phyloP scores from a whole-genome alignment of 37 sponge, comb jelly and placozoan genomes.

The Petrosia ficiformis region DNA sequence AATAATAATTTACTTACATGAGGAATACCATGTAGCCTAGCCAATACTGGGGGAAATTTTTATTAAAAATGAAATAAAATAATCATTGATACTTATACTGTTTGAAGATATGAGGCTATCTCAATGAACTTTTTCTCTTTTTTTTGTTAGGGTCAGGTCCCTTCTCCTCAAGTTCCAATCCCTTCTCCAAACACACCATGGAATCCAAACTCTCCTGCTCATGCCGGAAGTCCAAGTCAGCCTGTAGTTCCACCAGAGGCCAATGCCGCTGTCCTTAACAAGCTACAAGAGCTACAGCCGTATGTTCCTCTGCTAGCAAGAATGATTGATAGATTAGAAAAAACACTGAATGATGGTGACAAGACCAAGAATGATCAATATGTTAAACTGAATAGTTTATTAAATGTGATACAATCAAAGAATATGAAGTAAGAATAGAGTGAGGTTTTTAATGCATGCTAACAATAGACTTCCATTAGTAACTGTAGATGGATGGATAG shows the following conservation, averaged over 20 bases:
- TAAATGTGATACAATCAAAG: constrained; percentile 15
- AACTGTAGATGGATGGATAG: no score
- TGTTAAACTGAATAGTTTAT: constrained; percentile 38
- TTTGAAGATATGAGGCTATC: no score
- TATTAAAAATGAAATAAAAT: no score
- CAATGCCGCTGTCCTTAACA: constrained; percentile 48
- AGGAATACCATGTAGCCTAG: no score
- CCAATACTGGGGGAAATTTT: no score
- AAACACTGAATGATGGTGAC: background rate
- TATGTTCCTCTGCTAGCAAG: constrained; percentile 43
- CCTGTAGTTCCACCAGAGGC: constrained; percentile 49
- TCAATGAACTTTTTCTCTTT: background rate
- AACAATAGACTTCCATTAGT: no score
- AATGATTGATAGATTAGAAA: constrained; percentile 27
- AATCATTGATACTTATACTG: no score
- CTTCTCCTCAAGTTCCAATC: background rate
- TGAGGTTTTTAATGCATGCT: background rate
- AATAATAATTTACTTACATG: no score
- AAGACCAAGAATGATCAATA: constrained; percentile 32
- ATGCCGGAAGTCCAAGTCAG: constrained; percentile 15
- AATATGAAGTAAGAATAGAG: constrained; percentile 17
- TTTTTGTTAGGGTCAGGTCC: background rate
- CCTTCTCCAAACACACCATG: background rate
- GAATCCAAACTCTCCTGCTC: background rate
- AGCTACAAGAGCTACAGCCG: constrained; percentile 46